Evolutionary conservation across 2,888 invertebrate genomes (phyloP).

Genomic region (Mythimna impura): DNA sequence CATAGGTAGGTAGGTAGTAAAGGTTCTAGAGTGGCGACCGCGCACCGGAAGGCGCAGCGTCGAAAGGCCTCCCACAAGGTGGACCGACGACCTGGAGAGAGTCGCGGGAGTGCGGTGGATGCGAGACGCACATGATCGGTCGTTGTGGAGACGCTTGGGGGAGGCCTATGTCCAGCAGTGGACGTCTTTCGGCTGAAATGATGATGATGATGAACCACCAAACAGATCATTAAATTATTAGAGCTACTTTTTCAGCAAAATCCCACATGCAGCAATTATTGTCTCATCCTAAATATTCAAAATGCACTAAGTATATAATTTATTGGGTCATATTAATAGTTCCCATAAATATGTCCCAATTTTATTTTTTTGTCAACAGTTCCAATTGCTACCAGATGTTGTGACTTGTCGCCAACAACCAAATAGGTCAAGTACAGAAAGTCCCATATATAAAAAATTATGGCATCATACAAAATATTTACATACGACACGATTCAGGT

Average conservation of each 20-base stretch:
- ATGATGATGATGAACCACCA: too few species aligned
- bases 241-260: background rate
- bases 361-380: slow-evolving; percentile 21
- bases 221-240: background rate
- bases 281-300: background rate
- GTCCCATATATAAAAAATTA: slow-evolving; percentile 11
- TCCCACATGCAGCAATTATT: background rate
- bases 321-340: slow-evolving; percentile 2
- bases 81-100: too few species aligned
- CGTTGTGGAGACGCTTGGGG: too few species aligned
- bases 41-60: too few species aligned
- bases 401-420: slow-evolving; percentile 11
- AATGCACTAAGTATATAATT: background rate
- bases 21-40: too few species aligned
- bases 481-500: slow-evolving; percentile 28
- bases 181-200: too few species aligned
- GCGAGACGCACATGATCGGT: too few species aligned
- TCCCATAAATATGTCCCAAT: slow-evolving; percentile 11
- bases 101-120: too few species aligned
- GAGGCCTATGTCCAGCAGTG: too few species aligned
- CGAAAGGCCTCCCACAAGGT: too few species aligned
- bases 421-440: slow-evolving; percentile 50
- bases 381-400: slow-evolving; percentile 51
- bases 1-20: too few species aligned
- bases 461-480: slow-evolving; percentile 51